These are phyloP conservation scores for Spea hammondii DNA, from an alignment of 2,797 vertebrate species.

Conservation along the genomic window DNA sequence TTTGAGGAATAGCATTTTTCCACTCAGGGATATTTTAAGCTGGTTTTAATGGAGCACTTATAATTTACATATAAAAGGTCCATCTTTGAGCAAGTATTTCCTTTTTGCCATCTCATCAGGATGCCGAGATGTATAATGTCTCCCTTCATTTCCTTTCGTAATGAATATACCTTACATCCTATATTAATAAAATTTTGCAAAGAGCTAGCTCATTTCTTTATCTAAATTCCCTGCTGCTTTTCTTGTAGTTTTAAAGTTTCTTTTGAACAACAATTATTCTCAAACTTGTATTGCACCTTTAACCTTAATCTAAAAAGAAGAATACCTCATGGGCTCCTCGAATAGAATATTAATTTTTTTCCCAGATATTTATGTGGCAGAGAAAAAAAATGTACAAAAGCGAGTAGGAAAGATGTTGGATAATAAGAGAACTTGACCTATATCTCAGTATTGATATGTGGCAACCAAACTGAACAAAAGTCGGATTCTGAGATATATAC, in stretches of 20 bases:
- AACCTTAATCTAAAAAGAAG: slow-evolving; percentile 43
- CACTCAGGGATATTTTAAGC: slow-evolving; percentile 47
- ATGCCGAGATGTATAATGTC: slow-evolving; percentile 41
- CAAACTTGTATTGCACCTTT: slow-evolving; percentile 49
- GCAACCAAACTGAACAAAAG: neutral
- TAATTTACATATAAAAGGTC: slow-evolving; percentile 53
- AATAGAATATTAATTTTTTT: slow-evolving; percentile 41
- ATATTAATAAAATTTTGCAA: slow-evolving; percentile 49
- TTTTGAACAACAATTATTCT: slow-evolving; percentile 50
- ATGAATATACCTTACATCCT: slow-evolving; percentile 51
- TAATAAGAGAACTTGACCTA: slow-evolving; percentile 3
- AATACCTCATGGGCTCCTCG: slow-evolving; percentile 42
- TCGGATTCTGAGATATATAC: neutral
- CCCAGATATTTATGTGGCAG: slow-evolving; percentile 27
- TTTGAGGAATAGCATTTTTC: slow-evolving; percentile 42
- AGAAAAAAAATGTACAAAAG: neutral
- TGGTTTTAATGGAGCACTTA: slow-evolving; percentile 43
- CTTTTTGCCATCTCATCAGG: slow-evolving; percentile 45
- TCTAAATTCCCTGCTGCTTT: slow-evolving; percentile 48
- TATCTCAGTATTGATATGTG: slow-evolving; percentile 7
- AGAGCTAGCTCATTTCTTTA: slow-evolving; percentile 44
- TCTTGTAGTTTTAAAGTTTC: slow-evolving; percentile 46
- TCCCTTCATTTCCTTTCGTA: slow-evolving; percentile 52
- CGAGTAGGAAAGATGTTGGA: slow-evolving; percentile 8
- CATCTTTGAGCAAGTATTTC: slow-evolving; percentile 46